Evolutionary conservation across 2,113 vertebrate genomes (phyloP).

Genomic region (Gavia stellata): DNA sequence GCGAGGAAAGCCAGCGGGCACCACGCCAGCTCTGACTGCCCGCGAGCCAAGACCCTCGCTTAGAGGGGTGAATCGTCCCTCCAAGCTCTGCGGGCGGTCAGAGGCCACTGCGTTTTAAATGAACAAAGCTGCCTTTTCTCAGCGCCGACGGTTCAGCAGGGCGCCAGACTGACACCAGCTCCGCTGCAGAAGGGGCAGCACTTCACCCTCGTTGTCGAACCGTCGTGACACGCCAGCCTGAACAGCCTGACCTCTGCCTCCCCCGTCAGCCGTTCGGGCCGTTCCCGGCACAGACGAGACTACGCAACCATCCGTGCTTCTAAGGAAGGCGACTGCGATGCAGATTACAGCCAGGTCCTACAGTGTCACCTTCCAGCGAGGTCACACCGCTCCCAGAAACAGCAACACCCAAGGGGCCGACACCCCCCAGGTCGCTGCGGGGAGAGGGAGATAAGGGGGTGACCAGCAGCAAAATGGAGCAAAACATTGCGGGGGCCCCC

Average conservation of each 20-base stretch:
- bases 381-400: background rate
- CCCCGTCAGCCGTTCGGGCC: rapidly evolving
- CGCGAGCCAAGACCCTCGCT: background rate
- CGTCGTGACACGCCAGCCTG: rapidly evolving
- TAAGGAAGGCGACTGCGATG: rapidly evolving
- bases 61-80: background rate
- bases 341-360: background rate
- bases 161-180: background rate
- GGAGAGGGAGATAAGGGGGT: background rate
- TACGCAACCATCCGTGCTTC: rapidly evolving
- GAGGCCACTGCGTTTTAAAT: rapidly evolving
- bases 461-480: background rate
- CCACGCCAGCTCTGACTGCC: background rate
- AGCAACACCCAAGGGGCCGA: background rate
- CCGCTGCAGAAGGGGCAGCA: background rate
- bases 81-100: rapidly evolving
- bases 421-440: rapidly evolving
- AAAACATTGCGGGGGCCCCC: rapidly evolving
- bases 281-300: background rate
- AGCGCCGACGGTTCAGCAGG: rapidly evolving
- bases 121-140: background rate
- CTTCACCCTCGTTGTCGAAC: rapidly evolving
- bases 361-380: background rate
- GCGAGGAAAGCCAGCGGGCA: rapidly evolving
- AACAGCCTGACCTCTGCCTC: background rate